Base-by-base conservation (phyloP, 2,888 invertebrate species). In the Himalopsyche tibetana region DNA sequence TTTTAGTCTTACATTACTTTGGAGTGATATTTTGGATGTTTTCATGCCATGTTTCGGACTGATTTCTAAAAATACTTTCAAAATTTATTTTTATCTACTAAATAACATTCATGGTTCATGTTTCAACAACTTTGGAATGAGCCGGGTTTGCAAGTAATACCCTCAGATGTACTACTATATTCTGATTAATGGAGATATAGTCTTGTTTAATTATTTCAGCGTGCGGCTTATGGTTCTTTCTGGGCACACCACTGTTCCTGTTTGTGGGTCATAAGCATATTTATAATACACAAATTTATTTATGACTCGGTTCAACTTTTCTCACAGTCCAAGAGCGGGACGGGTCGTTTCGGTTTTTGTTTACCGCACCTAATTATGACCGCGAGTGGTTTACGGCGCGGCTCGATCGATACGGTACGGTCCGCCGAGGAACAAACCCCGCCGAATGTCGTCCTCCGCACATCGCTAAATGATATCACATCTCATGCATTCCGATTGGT, bases 291-390 rank as follows among this genome's bases (percentile, higher is more conserved):
- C 28, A 74, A 74, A 74, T 74, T 74, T 74, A 74, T 74, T 74
- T 74, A 74, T 74, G 38, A 74, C 74, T 38, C 74, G 36, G 74
- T 74, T 36, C 74, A 38, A 36, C 74, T 28, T 74, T 74, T 74
- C 74, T 74, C 74, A 74, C 74, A 74, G 74, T 74, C 74, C 28
- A 36, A 11, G 74, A 74, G 38, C 36, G 36, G 36, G 74, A 74
- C 74, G 74, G 28, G 74, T 36, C 74, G 74, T 36, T 74, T 74
- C 74, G 74, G 55, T 82, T 55, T 74, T 82, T 63, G 84, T 87
- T 87, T 87, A 87, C 86, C 69, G 84, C 87, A 63, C 82, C 86
- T 84, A 84, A 84, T 87, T 86, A 87, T 84, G 85, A 85, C 82
- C 84, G 81, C 87, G 74, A 84, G 85, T 83, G 87, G 84, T 87